Conservation (phyloP, 2,888 invertebrate genomes). For the Poecilobothrus nobilitatus region DNA sequence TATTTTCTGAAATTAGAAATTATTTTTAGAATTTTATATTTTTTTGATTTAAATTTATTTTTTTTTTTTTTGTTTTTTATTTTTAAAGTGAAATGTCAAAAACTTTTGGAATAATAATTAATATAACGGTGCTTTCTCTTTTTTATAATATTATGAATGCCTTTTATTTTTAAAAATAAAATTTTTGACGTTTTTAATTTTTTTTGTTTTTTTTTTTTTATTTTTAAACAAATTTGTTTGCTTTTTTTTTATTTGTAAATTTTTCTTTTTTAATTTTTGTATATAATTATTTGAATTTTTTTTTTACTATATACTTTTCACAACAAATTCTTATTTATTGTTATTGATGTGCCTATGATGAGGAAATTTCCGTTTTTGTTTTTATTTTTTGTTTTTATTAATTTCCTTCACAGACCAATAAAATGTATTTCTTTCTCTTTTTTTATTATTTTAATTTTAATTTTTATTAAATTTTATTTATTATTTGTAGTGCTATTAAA, state of each 20-base stretch:
- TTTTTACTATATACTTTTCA: background rate
- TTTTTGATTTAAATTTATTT: background rate
- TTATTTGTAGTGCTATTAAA: too few species aligned
- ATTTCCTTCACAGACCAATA: background rate
- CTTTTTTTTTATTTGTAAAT: background rate
- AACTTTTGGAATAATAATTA: constrained; percentile 1
- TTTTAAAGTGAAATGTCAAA: background rate
- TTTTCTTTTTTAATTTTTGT: too few species aligned
- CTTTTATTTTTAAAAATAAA: background rate
- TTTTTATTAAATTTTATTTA: too few species aligned
- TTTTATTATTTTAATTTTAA: too few species aligned
- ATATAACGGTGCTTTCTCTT: background rate
- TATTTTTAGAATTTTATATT: background rate
- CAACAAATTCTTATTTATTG: background rate
- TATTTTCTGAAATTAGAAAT: constrained; percentile 1
- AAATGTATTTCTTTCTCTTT: too few species aligned
- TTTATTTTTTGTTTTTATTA: background rate
- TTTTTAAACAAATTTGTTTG: background rate
- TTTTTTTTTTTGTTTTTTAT: too few species aligned
- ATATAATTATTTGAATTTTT: too few species aligned
- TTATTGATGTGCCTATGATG: background rate
- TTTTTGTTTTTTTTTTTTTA: background rate
- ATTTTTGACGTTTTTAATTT: background rate
- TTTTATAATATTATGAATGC: background rate
- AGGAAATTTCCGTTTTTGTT: background rate